phyloP scores from a whole-genome alignment of 1,140 invertebrate genomes.

The Drosophila tani region DNA sequence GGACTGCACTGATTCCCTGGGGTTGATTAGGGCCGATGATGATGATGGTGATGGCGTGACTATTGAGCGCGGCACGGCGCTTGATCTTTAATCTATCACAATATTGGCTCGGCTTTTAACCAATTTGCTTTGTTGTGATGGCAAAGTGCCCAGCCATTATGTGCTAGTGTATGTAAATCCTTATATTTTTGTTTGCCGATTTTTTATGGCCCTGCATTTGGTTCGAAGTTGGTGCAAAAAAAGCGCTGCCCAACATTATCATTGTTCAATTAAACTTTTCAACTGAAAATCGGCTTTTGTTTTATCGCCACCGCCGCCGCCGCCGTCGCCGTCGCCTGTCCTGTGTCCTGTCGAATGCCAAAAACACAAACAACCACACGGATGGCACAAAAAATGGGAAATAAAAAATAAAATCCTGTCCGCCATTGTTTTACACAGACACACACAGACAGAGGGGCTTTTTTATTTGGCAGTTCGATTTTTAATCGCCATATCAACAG shows the following conservation, averaged over 20 bases:
- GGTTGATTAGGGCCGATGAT: slow-evolving; percentile 40
- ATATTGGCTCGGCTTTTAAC: slow-evolving; percentile 55
- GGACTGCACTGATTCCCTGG: slow-evolving; percentile 1
- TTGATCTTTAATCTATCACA: slow-evolving; percentile 44
- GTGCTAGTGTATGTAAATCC: slow-evolving; percentile 32
- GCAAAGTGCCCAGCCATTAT: slow-evolving; percentile 52
- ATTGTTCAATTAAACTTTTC: slow-evolving; percentile 84
- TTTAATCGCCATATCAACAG: slow-evolving; percentile 81
- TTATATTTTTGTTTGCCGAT: slow-evolving; percentile 44
- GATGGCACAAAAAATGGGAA: slow-evolving; percentile 31
- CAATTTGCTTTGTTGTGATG: slow-evolving; percentile 58
- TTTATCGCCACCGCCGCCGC: slow-evolving; percentile 65
- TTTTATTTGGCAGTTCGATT: slow-evolving; percentile 68
- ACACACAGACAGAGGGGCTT: slow-evolving; percentile 21
- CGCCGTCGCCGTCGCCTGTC: slow-evolving; percentile 26
- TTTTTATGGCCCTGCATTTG: slow-evolving; percentile 60
- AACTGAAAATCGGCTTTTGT: slow-evolving; percentile 82
- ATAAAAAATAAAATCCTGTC: slow-evolving; percentile 42
- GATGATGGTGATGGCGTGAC: slow-evolving; percentile 14
- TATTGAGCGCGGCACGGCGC: slow-evolving; percentile 7
- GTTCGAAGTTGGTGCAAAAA: slow-evolving; percentile 30
- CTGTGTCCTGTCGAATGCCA: slow-evolving; percentile 60
- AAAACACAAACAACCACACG: slow-evolving; percentile 63
- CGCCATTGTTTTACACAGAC: slow-evolving; percentile 57
- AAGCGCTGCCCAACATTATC: slow-evolving; percentile 66